Evolutionary conservation across 2,888 invertebrate genomes (phyloP).

Genomic region (Anoncus sp.): DNA sequence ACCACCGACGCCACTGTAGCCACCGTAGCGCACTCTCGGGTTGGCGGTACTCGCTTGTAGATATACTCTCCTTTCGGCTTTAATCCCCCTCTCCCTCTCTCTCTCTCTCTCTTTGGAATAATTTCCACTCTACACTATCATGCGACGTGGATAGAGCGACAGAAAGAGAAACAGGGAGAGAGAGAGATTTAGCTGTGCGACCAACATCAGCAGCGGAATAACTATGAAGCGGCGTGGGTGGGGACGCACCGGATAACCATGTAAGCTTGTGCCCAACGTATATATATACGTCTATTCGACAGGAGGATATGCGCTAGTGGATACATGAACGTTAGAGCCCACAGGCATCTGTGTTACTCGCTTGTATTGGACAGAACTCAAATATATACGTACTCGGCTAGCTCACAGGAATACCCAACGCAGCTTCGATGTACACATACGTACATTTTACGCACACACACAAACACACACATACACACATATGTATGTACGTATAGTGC

Average conservation of each 20-base stretch:
- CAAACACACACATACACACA: constrained; percentile 6
- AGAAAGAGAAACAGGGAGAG: constrained; percentile 23
- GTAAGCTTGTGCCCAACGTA: constrained; percentile 24
- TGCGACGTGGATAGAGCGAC: constrained; percentile 35
- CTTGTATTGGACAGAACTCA: constrained; percentile 33
- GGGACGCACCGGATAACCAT: constrained; percentile 50
- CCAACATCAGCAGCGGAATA: constrained; percentile 34
- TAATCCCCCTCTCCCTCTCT: constrained; percentile 44
- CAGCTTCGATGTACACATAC: constrained; percentile 19
- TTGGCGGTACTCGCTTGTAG: constrained; percentile 46
- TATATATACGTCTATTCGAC: constrained; percentile 16
- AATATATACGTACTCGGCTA: constrained; percentile 10
- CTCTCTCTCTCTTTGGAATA: constrained; percentile 49
- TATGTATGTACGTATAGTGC: background rate
- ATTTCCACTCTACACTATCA: constrained; percentile 53
- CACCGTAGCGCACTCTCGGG: constrained; percentile 47
- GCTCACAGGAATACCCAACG: constrained; percentile 38
- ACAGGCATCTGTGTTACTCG: constrained; percentile 19
- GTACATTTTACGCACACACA: background rate
- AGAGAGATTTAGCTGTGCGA: constrained; percentile 38
- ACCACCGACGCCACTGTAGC: constrained; percentile 58
- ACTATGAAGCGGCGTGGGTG: constrained; percentile 37
- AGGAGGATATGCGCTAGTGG: constrained; percentile 39
- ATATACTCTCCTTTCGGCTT: constrained; percentile 63
- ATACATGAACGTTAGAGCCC: constrained; percentile 30